These are phyloP conservation scores for Drosophila diplacantha DNA, from an alignment of 2,888 invertebrate species.

Conservation along the genomic window DNA sequence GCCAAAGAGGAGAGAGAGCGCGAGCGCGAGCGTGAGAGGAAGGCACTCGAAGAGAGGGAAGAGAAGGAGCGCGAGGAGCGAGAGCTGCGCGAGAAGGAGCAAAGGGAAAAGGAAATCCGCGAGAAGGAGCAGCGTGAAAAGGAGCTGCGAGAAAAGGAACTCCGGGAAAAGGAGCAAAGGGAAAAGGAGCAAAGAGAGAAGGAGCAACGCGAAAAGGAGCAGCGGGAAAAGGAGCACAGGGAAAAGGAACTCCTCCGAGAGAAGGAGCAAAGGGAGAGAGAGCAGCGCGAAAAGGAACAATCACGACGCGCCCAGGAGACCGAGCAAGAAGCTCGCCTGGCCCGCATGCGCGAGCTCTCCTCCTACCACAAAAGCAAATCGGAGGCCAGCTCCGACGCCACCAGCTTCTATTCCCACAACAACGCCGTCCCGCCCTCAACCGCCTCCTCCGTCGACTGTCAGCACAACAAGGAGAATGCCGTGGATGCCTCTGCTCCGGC, in stretches of 20 bases:
- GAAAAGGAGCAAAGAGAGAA: slow-evolving; percentile 70
- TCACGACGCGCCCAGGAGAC: slow-evolving; percentile 56
- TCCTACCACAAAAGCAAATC: slow-evolving; percentile 60
- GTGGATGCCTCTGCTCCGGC: slow-evolving; percentile 22
- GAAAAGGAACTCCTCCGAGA: slow-evolving; percentile 71
- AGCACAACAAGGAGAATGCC: slow-evolving; percentile 72
- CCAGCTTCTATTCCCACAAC: slow-evolving; percentile 56
- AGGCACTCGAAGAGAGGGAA: slow-evolving; percentile 26
- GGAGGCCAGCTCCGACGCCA: slow-evolving; percentile 56
- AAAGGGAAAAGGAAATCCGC: slow-evolving; percentile 49
- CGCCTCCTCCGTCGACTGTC: slow-evolving; percentile 53
- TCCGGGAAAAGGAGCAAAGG: slow-evolving; percentile 75
- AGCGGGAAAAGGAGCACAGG: slow-evolving; percentile 70
- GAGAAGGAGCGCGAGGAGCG: slow-evolving; percentile 36
- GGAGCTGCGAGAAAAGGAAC: slow-evolving; percentile 48
- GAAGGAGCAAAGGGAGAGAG: slow-evolving; percentile 74
- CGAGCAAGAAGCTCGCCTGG: slow-evolving; percentile 60
- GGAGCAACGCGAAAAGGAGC: slow-evolving; percentile 58
- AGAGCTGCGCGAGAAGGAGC: slow-evolving; percentile 45
- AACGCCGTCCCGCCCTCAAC: slow-evolving; percentile 27
- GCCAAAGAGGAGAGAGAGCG: slow-evolving; percentile 65
- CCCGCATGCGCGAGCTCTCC: slow-evolving; percentile 66
- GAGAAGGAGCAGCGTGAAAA: slow-evolving; percentile 39
- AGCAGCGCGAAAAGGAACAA: slow-evolving; percentile 58
- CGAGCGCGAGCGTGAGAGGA: slow-evolving; percentile 47